phyloP scores from a whole-genome alignment of 2,113 vertebrate species.

The Athene noctua region DNA sequence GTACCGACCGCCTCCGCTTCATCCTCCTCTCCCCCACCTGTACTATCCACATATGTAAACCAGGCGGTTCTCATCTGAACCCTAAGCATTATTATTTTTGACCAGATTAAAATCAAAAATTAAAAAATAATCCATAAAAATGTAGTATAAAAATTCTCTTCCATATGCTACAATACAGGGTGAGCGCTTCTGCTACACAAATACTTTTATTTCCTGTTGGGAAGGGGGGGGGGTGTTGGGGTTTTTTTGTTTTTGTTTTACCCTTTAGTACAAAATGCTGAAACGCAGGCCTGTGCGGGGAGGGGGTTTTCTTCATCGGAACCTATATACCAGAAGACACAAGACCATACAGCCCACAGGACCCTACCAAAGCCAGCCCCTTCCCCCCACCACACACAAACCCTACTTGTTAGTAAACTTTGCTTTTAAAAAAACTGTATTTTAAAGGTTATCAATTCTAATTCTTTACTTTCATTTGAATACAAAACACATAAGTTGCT shows the following conservation, averaged over 20 bases:
- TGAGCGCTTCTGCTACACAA: constrained; percentile 67
- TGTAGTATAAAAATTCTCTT: constrained; percentile 72
- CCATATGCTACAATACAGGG: constrained; percentile 66
- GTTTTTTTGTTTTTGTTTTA: not conserved
- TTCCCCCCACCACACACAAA: constrained; percentile 13
- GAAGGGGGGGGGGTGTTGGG: too few relatives aligned
- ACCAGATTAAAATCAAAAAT: constrained; percentile 39
- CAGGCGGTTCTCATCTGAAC: not conserved
- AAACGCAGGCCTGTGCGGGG: not conserved
- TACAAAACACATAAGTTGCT: constrained; percentile 73
- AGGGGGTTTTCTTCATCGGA: not conserved
- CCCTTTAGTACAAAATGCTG: constrained; percentile 53
- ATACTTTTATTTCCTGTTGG: constrained; percentile 54
- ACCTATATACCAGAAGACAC: constrained; percentile 12
- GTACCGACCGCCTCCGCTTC: not conserved
- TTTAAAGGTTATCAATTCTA: constrained; percentile 74
- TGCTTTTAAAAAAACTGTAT: constrained; percentile 51
- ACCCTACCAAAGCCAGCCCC: not conserved
- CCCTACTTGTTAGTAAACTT: constrained; percentile 57
- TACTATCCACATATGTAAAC: not conserved
- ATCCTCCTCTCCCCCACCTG: not conserved
- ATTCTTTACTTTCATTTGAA: constrained; percentile 76
- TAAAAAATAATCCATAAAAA: constrained; percentile 75
- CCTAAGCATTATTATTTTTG: not conserved
- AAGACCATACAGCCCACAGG: constrained; percentile 11